These are phyloP conservation scores for Suillia variegata DNA, from an alignment of 2,888 invertebrate genomes.

Conservation along the genomic window DNA sequence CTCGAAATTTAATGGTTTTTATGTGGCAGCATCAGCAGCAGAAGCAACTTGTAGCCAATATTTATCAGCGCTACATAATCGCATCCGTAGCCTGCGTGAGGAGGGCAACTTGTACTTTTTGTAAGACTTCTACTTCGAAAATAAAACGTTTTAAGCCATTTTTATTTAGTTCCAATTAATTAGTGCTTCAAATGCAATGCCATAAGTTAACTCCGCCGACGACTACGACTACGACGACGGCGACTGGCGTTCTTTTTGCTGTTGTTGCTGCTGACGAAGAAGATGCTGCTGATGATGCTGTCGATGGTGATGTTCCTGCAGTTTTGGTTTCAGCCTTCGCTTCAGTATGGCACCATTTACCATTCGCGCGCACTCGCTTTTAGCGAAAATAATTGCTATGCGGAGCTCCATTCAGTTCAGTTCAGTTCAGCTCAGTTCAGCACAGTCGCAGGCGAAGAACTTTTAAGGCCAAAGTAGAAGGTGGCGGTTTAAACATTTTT, in stretches of 20 bases:
- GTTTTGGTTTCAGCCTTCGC: conserved; percentile 3
- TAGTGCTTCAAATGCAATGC: conserved; percentile 62
- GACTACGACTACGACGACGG: too few relatives aligned
- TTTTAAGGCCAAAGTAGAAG: not conserved
- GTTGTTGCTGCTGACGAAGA: conserved; percentile 10
- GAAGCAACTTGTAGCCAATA: conserved; percentile 55
- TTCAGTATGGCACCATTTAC: conserved; percentile 11
- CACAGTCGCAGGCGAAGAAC: not conserved
- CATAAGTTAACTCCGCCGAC: conserved; percentile 57
- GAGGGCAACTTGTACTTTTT: not conserved
- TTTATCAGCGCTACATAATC: conserved; percentile 55
- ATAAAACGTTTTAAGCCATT: conserved; percentile 53
- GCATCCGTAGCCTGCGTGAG: conserved; percentile 27
- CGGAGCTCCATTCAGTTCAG: not conserved
- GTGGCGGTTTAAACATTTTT: not conserved
- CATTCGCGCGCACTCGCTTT: not conserved
- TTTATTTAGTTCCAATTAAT: conserved; percentile 62
- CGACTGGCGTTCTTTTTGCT: too few relatives aligned
- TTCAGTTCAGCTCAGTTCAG: not conserved
- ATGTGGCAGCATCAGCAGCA: too few relatives aligned
- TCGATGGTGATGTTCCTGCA: not conserved
- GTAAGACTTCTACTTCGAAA: conserved; percentile 37
- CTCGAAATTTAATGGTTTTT: conserved; percentile 52
- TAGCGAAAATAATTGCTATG: conserved; percentile 19
- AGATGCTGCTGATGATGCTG: not conserved